Evolutionary conservation across 2,113 vertebrate species (phyloP).

Genomic region (Lophotis ruficrista): DNA sequence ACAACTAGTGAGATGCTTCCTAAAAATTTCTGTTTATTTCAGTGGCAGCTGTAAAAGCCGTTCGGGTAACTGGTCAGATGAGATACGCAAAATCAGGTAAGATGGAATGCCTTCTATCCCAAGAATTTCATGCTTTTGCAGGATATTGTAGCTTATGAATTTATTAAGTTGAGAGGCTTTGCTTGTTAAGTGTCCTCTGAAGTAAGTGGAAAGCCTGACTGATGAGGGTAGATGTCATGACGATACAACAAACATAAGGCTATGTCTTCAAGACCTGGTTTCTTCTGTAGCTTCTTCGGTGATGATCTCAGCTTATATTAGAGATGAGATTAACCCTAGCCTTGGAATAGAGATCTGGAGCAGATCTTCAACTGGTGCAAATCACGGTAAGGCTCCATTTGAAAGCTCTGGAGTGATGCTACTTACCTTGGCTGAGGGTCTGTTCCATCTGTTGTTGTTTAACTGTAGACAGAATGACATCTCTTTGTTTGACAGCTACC

Average conservation of each 20-base stretch:
- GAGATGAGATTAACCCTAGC: neutral
- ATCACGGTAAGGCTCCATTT: neutral
- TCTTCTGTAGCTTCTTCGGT: neutral
- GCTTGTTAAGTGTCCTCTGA: neutral
- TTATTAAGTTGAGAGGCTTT: neutral
- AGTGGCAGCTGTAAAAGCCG: neutral
- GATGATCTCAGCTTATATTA: conserved; percentile 3
- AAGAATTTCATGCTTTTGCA: neutral
- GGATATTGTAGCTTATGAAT: neutral
- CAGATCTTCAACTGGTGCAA: conserved; percentile 22
- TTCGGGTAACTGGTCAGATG: neutral
- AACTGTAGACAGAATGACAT: conserved; percentile 65
- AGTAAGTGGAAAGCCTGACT: neutral
- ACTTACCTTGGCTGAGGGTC: conserved; percentile 65
- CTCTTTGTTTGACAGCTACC: conserved; percentile 65
- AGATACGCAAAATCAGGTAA: neutral
- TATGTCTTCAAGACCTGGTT: neutral
- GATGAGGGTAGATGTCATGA: neutral
- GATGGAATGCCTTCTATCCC: neutral
- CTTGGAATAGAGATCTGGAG: neutral
- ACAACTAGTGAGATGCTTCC: neutral
- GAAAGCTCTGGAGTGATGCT: conserved; percentile 33
- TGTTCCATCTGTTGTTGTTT: conserved; percentile 67
- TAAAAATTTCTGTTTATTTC: neutral
- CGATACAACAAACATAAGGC: neutral